Evolutionary conservation across 2,888 invertebrate species (phyloP), one percentile per base, ranked within the genome.

Genomic region (Drosophila robusta): DNA sequence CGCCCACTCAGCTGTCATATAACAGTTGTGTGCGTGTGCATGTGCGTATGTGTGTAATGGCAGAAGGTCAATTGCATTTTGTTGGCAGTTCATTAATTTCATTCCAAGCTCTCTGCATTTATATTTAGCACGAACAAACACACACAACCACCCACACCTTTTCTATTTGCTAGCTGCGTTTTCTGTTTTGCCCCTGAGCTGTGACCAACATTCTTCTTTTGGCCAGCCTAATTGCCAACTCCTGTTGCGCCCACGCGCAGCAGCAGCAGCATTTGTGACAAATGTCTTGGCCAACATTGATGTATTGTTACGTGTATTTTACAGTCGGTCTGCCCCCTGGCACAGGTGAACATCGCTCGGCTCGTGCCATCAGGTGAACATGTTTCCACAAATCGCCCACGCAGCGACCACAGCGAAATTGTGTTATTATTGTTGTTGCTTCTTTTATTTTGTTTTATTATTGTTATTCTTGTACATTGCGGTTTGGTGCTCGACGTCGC

Each of bases 51-150:
- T 62, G 75, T 67, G 42, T 54, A 78, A 78, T 67, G 66, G 61
- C 74, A 80, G 90, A 90, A 89, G 90, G 90, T 90, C 90, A 87
- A 90, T 89, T 90, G 89, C 87, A 90, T 86, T 90, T 90, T 72
- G 78, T 78, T 83, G 89, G 74, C 89, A 80, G 81, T 80, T 84
- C 87, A 88, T 87, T 88, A 88, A 87, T 87, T 88, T 88, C 50
- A 70, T 72, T 80, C 75, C 67, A 66, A 70, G 67, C 68, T 45
- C 49, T 62, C 46, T 52, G 57, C 50, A 62, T 67, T 70, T 82
- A 81, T 68, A 57, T 84, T 78, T 84, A 87, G 78, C 71, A 56
- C 49, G 26, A 36, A 60, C 41, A 56, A 16, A 54, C 36, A 70
- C 16, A 57, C 41, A 42, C 39, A 44, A 9, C 34, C 47, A 49